Base-by-base conservation (phyloP, 2,113 vertebrate genomes). In the Psettodes erumei region DNA sequence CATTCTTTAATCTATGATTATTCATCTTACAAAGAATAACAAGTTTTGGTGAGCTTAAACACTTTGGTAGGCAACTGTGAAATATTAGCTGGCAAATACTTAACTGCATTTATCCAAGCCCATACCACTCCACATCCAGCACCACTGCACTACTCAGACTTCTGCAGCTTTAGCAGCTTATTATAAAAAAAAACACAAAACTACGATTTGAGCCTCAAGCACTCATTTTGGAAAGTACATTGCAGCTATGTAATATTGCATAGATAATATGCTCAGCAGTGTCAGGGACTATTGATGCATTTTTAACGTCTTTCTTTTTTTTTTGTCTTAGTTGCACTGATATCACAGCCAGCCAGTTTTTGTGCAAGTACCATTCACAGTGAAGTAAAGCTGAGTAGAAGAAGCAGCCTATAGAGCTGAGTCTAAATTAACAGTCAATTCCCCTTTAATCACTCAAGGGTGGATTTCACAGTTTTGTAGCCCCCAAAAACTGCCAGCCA, bases 41-140 rank as follows among this genome's bases (percentile, higher is more conserved):
- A 87, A 79, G 75, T 88, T 42, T 77, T 82, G 86, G 77, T 91
- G 86, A 92, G 86, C 85, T 88, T 85, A 45, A 89, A 93, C 78
- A 85, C 83, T 86, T 92, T 88, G 87, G 89, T 92, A 92, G 92
- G 91, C 92, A 90, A 93, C 90, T 92, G 91, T 92, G 92, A 92
- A 92, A 89, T 77, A 90, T 88, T 80, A 87, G 84, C 87, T 89
- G 88, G 89, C 70, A 79, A 90, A 85, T 80, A 84, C 65, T 70
- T 61, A 89, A 87, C 83, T 84, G 86, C 84, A 87, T 88, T 79
- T 71, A 80, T 75, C 88, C 84, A 88, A 86, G 85, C 79, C 72
- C 86, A 76, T 79, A 86, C 43, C 90, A 89, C 89, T 81, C 79
- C 89, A 90, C 82, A 82, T 88, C 70, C 87, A 88, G 85, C 79